A percentile compares a stretch with the other conserved stretches of the same genome.
Evolutionary conservation across 2,113 vertebrate genomes (phyloP).

Genomic region (Tapirus terrestris): DNA sequence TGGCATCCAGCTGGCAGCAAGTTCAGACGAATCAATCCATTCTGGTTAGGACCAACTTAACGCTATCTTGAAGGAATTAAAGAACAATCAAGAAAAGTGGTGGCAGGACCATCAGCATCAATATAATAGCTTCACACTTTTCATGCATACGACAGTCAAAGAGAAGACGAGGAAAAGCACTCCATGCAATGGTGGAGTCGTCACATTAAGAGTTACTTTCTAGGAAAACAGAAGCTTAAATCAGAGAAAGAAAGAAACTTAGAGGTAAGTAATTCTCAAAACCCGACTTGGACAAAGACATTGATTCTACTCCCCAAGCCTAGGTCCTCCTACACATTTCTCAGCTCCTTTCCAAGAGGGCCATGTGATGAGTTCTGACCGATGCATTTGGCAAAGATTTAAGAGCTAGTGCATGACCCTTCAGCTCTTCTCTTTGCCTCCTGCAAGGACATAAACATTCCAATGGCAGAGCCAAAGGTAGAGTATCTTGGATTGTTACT

Average conservation of each 20-base stretch:
- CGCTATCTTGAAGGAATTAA: neutral
- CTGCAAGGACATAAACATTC: neutral
- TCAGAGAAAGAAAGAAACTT: neutral
- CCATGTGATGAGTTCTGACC: neutral
- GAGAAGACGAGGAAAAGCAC: neutral
- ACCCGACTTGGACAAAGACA: neutral
- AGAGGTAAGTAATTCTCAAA: neutral
- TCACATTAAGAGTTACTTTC: neutral
- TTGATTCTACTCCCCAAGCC: neutral
- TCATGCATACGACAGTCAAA: neutral
- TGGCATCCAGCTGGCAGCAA: neutral
- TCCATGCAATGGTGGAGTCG: rapidly evolving
- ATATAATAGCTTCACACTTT: neutral
- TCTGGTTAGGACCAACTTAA: neutral
- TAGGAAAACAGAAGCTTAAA: neutral
- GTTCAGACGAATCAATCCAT: neutral
- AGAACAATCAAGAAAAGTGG: rapidly evolving
- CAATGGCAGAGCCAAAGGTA: neutral
- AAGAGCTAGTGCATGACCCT: neutral
- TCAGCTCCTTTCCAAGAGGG: neutral
- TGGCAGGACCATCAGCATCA: too few relatives aligned
- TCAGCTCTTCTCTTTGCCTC: neutral
- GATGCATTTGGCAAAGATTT: neutral
- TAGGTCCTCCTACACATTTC: neutral
- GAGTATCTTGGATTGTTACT: neutral